Percentiles rank a stretch among this genome's conserved stretches.
Conservation (phyloP, 2,113 vertebrate species). For the Rhodinocichla rosea region DNA sequence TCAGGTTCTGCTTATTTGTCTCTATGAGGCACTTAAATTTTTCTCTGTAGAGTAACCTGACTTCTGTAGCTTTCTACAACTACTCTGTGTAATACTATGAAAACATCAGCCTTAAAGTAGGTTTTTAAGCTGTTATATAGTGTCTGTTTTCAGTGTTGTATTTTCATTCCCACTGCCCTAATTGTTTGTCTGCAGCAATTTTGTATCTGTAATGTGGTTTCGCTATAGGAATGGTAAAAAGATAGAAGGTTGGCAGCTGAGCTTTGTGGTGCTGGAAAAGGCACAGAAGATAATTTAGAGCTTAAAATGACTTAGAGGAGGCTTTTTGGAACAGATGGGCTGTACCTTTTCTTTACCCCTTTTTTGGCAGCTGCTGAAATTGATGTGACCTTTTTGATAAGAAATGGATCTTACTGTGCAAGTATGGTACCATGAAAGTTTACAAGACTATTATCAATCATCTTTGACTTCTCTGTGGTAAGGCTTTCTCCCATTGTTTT, state of each 20-base stretch:
- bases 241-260: neutral
- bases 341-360: neutral
- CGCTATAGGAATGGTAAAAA: neutral
- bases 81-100: neutral
- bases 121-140: neutral
- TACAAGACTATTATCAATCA: neutral
- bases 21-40: neutral
- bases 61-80: neutral
- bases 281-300: neutral
- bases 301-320: neutral
- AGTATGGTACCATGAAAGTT: neutral
- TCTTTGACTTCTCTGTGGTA: neutral
- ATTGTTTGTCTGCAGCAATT: neutral
- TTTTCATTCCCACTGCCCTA: neutral
- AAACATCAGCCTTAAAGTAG: neutral
- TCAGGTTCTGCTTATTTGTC: neutral
- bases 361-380: neutral
- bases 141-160: neutral
- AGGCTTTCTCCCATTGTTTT: neutral
- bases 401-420: neutral
- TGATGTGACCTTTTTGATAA: neutral
- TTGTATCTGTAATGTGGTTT: neutral
- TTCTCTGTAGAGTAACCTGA: neutral
- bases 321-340: neutral
- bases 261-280: neutral